Conservation (phyloP, 1,140 invertebrate genomes). For the Listronotus bonariensis region DNA sequence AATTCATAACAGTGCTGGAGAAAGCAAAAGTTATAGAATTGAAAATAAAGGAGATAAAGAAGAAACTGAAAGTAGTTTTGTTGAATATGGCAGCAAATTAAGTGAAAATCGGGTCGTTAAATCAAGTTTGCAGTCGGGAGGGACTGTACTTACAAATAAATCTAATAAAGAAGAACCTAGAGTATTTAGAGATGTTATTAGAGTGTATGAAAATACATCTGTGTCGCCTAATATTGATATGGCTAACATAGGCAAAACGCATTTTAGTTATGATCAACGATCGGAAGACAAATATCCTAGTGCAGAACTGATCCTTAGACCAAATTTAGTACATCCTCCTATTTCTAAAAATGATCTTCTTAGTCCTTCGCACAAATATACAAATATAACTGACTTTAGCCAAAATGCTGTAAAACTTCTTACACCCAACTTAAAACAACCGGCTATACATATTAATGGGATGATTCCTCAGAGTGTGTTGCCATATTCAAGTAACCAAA, state of each 20-base stretch:
- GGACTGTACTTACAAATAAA: constrained; percentile 67
- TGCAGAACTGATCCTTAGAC: not conserved
- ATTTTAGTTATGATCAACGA: constrained; percentile 36
- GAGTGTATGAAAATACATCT: constrained; percentile 45
- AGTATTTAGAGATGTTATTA: constrained; percentile 41
- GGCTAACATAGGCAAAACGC: constrained; percentile 36
- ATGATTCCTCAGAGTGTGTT: constrained; percentile 8
- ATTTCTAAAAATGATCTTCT: constrained; percentile 2
- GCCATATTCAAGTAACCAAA: not conserved
- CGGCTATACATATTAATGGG: constrained; percentile 41
- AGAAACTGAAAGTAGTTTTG: constrained; percentile 38
- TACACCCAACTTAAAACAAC: constrained; percentile 53
- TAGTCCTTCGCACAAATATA: constrained; percentile 43
- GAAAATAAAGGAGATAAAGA: constrained; percentile 58
- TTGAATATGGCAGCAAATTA: constrained; percentile 47
- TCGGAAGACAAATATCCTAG: not conserved
- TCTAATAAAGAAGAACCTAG: constrained; percentile 35
- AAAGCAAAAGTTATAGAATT: constrained; percentile 73
- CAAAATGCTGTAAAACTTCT: constrained; percentile 53
- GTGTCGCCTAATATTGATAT: constrained; percentile 45
- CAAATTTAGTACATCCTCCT: not conserved
- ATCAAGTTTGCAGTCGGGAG: constrained; percentile 74
- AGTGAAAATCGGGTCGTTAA: constrained; percentile 64
- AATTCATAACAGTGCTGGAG: constrained; percentile 61
- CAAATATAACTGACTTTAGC: constrained; percentile 54